These are phyloP conservation scores for Liparis tanakae DNA, from an alignment of 2,797 vertebrate genomes.

Conservation along the genomic window DNA sequence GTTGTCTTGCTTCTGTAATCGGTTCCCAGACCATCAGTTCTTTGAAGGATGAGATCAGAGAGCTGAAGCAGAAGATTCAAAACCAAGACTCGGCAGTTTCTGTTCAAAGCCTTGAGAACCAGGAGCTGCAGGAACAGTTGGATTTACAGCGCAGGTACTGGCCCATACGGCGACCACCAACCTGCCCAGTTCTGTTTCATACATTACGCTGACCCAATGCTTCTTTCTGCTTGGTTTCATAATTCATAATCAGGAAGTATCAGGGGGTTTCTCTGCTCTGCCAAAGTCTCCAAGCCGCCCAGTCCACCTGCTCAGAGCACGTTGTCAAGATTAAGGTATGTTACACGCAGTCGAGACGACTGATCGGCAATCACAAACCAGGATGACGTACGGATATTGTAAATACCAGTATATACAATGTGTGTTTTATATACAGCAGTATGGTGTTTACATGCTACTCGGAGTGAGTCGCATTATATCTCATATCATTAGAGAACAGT, in stretches of 20 bases:
- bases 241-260: constrained; percentile 83
- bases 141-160: constrained; percentile 87
- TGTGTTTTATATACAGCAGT: too few relatives aligned
- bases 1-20: constrained; percentile 9
- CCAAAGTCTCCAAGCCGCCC: constrained; percentile 87
- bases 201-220: constrained; percentile 14
- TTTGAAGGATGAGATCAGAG: constrained; percentile 82
- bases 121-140: constrained; percentile 86
- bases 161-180: neutral
- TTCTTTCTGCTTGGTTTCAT: constrained; percentile 30
- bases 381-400: neutral
- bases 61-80: constrained; percentile 80
- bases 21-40: constrained; percentile 67
- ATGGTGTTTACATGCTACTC: neutral
- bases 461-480: neutral
- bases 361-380: neutral
- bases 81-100: constrained; percentile 77
- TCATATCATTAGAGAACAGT: neutral
- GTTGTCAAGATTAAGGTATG: constrained; percentile 92
- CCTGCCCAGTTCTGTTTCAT: neutral
- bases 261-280: constrained; percentile 88
- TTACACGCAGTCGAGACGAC: neutral
- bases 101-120: constrained; percentile 75
- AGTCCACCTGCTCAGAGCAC: constrained; percentile 84
- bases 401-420: too few relatives aligned